Evolutionary conservation across 2,888 invertebrate species (phyloP), one percentile per base, ranked within the genome.

Genomic region (Athalia cordata): DNA sequence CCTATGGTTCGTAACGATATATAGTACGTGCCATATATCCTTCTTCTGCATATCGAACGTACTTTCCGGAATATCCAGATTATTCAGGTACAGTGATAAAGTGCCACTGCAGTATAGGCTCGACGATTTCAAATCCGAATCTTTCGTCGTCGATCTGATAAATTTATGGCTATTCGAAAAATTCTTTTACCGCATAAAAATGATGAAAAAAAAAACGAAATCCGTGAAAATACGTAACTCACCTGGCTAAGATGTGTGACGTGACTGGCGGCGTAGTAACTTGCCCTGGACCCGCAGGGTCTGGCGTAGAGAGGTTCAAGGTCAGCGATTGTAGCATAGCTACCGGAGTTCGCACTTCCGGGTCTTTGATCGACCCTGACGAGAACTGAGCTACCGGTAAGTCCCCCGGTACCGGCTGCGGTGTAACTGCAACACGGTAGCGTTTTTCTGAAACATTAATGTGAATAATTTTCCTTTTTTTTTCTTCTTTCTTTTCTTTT

Each of bases 271-370:
- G 95, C 95, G 90, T 95, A 95, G 91, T 95, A 95, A 29, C 95
- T 95, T 74, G 95, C 93, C 84, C 93, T 91, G 82, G 93, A 93
- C 80, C 93, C 92, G 85, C 92, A 92, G 45, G 94, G 92, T 76
- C 89, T 84, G 75, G 90, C 89, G 78, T 90, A 90, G 76, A 90
- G 86, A 47, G 89, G 89, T 80, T 96, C 95, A 84, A 96, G 92
- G 89, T 96, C 96, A 79, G 95, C 96, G 84, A 96, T 96, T 64
- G 96, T 96, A 64, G 96, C 96, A 86, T 96, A 96, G 84, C 95
- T 96, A 81, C 95, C 96, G 78, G 95, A 95, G 83, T 93, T 93
- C 47, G 94, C 95, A 87, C 95, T 95, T 77, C 95, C 94, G 72
- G 95, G 95, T 80, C 95, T 91, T 7, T 95, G 94, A 87, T 95